A percentile compares a stretch with the other conserved stretches of the same genome.
Evolutionary conservation across 2,888 invertebrate species (phyloP).

Genomic region (Vesta saturnalis): DNA sequence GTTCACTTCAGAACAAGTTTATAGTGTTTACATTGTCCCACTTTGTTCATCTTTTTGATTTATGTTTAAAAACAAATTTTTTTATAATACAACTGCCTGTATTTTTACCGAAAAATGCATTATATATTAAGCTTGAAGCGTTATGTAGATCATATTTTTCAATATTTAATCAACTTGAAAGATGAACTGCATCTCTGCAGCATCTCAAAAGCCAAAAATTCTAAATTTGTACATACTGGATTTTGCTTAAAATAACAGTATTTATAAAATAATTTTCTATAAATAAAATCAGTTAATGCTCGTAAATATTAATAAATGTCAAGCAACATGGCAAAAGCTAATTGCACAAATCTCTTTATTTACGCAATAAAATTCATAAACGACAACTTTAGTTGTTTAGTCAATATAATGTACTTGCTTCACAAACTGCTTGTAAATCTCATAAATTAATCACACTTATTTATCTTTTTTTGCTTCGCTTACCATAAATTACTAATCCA

Average conservation of each 20-base stretch:
- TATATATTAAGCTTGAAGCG: neutral
- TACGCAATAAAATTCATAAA: conserved; percentile 13
- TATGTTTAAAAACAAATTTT: neutral
- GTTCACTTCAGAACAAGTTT: too few species aligned
- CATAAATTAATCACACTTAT: neutral
- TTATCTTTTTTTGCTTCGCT: neutral
- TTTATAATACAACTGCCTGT: too few species aligned
- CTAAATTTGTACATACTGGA: neutral
- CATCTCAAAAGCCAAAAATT: too few species aligned
- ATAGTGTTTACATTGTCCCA: conserved; percentile 26
- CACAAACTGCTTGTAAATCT: conserved; percentile 2
- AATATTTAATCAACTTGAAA: neutral
- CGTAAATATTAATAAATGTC: conserved; percentile 20
- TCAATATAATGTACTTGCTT: neutral
- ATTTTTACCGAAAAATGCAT: neutral
- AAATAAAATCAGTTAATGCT: neutral
- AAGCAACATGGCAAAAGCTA: conserved; percentile 2
- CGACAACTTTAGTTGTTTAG: neutral
- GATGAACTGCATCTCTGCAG: neutral
- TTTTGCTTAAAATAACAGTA: neutral
- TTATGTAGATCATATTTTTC: neutral
- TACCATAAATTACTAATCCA: neutral
- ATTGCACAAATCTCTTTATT: conserved; percentile 21
- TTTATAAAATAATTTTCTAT: neutral
- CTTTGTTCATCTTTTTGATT: conserved; percentile 25